Percentiles rank a stretch among this genome's conserved stretches.
Conservation (phyloP, 2,797 vertebrate genomes). For the Lacerta viridis region DNA sequence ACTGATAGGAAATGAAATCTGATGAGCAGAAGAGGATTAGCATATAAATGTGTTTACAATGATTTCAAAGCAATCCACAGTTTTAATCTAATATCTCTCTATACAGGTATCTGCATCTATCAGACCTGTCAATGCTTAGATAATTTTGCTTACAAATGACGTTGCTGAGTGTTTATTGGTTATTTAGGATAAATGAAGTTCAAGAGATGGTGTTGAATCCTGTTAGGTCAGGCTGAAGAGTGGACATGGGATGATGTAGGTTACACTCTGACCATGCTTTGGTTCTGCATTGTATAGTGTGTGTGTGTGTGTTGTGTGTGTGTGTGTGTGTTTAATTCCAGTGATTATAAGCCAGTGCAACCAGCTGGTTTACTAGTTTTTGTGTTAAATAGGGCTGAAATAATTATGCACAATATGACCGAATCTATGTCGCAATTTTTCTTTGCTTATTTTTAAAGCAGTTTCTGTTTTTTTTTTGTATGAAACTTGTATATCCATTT, state of each 20-base stretch:
- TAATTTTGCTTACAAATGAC: not conserved
- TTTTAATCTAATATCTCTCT: not conserved
- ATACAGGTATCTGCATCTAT: not conserved
- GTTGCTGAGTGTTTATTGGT: not conserved
- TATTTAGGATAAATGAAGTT: not conserved
- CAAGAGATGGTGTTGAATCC: not conserved
- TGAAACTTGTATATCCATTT: not conserved
- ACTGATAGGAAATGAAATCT: not conserved
- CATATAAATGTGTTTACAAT: not conserved
- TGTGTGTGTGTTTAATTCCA: constrained; percentile 11
- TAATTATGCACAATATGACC: not conserved
- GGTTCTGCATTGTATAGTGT: not conserved
- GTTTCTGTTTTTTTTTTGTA: not conserved
- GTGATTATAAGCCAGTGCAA: not conserved
- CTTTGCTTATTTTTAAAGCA: not conserved
- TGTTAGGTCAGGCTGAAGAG: not conserved
- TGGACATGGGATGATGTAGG: not conserved
- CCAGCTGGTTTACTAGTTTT: not conserved
- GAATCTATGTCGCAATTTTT: not conserved
- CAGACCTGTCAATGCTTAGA: not conserved
- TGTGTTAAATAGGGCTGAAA: not conserved
- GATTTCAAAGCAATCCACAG: not conserved
- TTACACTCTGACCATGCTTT: not conserved
- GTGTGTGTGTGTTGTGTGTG: not conserved
- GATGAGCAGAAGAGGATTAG: not conserved